phyloP scores from a whole-genome alignment of 2,888 invertebrate genomes.

The Cephonodes hylas region DNA sequence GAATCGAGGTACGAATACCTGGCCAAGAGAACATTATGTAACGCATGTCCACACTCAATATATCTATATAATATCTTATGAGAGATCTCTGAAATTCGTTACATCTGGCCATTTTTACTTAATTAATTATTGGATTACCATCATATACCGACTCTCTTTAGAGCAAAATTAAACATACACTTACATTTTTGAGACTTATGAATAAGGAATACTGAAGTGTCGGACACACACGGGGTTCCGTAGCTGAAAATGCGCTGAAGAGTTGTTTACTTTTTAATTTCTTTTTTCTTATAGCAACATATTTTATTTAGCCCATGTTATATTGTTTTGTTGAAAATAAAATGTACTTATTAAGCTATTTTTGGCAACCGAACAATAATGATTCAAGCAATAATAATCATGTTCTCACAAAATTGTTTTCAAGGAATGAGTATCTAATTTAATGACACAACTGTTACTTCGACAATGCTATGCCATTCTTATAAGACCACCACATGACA shows the following conservation, averaged over 20 bases:
- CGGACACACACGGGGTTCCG: not conserved
- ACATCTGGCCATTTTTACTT: slow-evolving; percentile 27
- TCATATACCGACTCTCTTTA: not conserved
- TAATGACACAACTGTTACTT: no score
- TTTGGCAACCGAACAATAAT: no score
- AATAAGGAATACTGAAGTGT: slow-evolving; percentile 8
- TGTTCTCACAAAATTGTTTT: no score
- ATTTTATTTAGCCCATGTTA: not conserved
- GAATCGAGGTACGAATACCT: slow-evolving; percentile 54
- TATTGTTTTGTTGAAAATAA: no score
- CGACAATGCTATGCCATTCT: no score
- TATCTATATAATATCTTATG: slow-evolving; percentile 48
- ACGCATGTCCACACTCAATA: slow-evolving; percentile 58
- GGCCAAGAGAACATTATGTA: slow-evolving; percentile 44
- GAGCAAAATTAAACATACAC: not conserved
- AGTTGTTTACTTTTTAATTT: not conserved
- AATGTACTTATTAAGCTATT: no score
- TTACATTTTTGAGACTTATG: not conserved
- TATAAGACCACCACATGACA: not conserved
- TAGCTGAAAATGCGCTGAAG: not conserved
- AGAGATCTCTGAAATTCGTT: slow-evolving; percentile 50
- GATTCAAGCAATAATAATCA: no score
- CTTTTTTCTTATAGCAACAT: not conserved
- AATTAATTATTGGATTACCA: slow-evolving; percentile 24
- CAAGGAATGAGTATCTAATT: no score